Evolutionary conservation across 2,113 vertebrate genomes (phyloP), one percentile per base, ranked within the genome.

Genomic region (Percina caprodes): DNA sequence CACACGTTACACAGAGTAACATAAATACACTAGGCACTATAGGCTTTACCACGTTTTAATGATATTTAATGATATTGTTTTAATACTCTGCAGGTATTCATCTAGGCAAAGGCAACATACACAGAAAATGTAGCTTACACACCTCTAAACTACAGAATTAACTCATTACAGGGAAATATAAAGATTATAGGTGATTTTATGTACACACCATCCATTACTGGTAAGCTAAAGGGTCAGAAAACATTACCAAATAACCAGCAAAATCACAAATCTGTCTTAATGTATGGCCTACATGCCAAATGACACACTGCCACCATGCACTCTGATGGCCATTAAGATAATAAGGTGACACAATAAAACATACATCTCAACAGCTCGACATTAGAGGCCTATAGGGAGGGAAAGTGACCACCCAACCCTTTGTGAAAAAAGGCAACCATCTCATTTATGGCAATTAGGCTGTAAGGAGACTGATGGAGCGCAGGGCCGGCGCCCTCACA

Each of bases 361-460:
- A 69, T 74, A 77, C 63, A 90, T 63, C 58, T 69, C 71, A 77
- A 45, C 75, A 77, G 30, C 62, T 63, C 30, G 9, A 89, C 90
- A 77, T 85, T 30, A 68, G 62, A 72, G 69, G 72, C 86, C 83
- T 77, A 48, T 54, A 68, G 86, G 74, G 83, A 82, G 55, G 19
- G 39, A 62, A 45, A 91, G 77, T 90, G 82, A 88, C 86, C 86
- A 86, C 70, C 67, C 69, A 56, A 59, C 51, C 56, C 14, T 81
- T 35, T 24, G 21, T 69, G 72, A 73, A 86, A 84, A 82, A 80
- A 85, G 73, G 42, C 84, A 81, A 70, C 74, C 6, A 12, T 83
- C 86, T 91, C 82, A 92, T 92, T 91, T 84, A 39, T 65, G 76
- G 65, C 84, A 91, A 90, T 94, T 92, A 94, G 70, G 56, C 69